Percentiles rank a stretch among this genome's conserved stretches.
Conservation (phyloP, 2,797 vertebrate genomes). For the Ataeniobius toweri region DNA sequence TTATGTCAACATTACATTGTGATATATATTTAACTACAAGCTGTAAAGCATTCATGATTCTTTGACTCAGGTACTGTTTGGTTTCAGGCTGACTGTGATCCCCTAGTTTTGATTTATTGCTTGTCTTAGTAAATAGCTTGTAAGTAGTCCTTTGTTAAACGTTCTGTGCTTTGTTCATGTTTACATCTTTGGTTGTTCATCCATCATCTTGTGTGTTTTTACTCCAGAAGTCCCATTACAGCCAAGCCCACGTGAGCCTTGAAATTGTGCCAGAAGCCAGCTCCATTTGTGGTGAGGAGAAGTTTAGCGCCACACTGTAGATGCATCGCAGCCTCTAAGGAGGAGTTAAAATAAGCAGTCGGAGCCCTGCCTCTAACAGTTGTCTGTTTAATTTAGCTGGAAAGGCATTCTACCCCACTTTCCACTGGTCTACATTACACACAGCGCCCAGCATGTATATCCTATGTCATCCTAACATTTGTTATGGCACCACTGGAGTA, state of each 20-base stretch:
- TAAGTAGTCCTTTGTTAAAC: conserved; percentile 35
- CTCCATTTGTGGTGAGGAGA: conserved; percentile 70
- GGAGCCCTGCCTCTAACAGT: conserved; percentile 69
- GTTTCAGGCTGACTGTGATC: conserved; percentile 12
- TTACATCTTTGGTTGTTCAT: conserved; percentile 47
- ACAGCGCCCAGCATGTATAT: conserved; percentile 54
- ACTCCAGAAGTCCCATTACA: conserved; percentile 32
- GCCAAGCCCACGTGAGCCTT: conserved; percentile 54
- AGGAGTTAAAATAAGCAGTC: conserved; percentile 68
- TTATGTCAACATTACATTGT: conserved; percentile 31
- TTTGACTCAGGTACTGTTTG: conserved; percentile 26
- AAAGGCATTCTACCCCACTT: conserved; percentile 59
- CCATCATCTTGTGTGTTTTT: conserved; percentile 38
- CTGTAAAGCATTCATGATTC: conserved; percentile 27
- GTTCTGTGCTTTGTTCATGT: conserved; percentile 42
- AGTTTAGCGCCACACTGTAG: conserved; percentile 52
- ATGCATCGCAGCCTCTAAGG: conserved; percentile 54
- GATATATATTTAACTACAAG: conserved; percentile 26
- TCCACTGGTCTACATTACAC: conserved; percentile 68
- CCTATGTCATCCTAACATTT: conserved; percentile 59
- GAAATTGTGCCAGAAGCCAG: conserved; percentile 57
- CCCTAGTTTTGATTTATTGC: conserved; percentile 46
- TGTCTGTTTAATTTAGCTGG: conserved; percentile 79
- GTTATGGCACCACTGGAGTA: conserved; percentile 53
- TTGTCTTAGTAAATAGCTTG: conserved; percentile 34